Conservation (phyloP, 2,113 vertebrate genomes). For the Podarcis cretensis region DNA sequence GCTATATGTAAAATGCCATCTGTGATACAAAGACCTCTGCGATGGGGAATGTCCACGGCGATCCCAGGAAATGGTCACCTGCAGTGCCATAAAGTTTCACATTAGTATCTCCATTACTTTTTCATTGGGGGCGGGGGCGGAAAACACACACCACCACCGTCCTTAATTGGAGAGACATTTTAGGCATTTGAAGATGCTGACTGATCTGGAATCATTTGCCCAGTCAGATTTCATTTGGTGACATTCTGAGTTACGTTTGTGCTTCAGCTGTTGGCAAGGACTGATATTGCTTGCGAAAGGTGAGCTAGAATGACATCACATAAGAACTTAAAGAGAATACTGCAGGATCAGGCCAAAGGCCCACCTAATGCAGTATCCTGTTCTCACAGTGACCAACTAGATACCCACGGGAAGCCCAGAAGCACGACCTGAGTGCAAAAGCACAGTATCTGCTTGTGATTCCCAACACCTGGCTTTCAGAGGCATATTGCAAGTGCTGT, state of each 20-base stretch:
- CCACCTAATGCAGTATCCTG: no score
- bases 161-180: not conserved
- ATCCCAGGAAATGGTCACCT: slow-evolving; percentile 40
- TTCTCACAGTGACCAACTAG: no score
- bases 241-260: not conserved
- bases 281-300: not conserved
- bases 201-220: not conserved
- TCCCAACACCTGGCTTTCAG: no score
- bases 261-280: not conserved
- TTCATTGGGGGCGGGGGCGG: not conserved
- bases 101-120: not conserved
- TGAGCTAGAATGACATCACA: no score
- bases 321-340: no score
- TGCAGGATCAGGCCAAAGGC: no score
- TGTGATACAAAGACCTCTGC: slow-evolving; percentile 58
- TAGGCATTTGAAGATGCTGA: not conserved
- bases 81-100: slow-evolving; percentile 50
- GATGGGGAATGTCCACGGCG: slow-evolving; percentile 38
- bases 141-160: not conserved
- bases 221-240: not conserved
- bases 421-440: no score
- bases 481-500: no score
- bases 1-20: slow-evolving; percentile 67
- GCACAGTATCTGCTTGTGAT: no score
- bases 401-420: no score